Evolutionary conservation across 2,888 invertebrate species (phyloP), one percentile per base, ranked within the genome.

Genomic region (Anticlea derivata): DNA sequence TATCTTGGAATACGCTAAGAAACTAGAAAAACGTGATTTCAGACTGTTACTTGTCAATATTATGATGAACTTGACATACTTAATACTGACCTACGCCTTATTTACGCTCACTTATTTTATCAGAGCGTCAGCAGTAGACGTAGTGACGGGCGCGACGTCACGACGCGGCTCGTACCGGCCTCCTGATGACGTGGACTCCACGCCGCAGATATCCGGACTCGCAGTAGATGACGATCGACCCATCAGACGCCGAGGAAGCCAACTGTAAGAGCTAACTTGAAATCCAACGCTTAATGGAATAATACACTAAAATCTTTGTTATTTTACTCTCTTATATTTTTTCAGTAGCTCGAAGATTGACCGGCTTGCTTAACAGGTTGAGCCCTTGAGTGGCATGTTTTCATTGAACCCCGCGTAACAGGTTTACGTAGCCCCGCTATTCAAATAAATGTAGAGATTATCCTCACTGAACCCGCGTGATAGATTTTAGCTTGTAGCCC

Each of bases 81-180:
- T 23, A 5, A 23, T 7, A 23, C 4, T 23, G 5, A 23, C 23
- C 23, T 30, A 29, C 27, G 8, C 5, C 29, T 11, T 29, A 5
- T 6, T 6, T 5, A 2, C 7, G 24, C 13, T 30, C 11, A 12
- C 31, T 8, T 24, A 5, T 13, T 40, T 29, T 23, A 39, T 8
- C 63, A 92, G 95, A 68, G 95, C 95, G 55, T 96, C 96, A 29
- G 96, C 96, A 8, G 96, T 96, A 68, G 96, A 96, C 71, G 95
- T 97, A 7, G 96, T 95, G 66, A 94, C 94, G 1, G 94, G 94
- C 1, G 80, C 92, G 35, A 92, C 90, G n/a, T 92, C 92, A 0
- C 81, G 93, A 5, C 91, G 93, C 49, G 93, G 93, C 41, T 94
- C 92, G 5, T 94, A 93, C 79, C 92, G 93, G 7, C 66, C 70